Base-by-base conservation (phyloP, 2,113 vertebrate genomes). In the Sander lucioperca region DNA sequence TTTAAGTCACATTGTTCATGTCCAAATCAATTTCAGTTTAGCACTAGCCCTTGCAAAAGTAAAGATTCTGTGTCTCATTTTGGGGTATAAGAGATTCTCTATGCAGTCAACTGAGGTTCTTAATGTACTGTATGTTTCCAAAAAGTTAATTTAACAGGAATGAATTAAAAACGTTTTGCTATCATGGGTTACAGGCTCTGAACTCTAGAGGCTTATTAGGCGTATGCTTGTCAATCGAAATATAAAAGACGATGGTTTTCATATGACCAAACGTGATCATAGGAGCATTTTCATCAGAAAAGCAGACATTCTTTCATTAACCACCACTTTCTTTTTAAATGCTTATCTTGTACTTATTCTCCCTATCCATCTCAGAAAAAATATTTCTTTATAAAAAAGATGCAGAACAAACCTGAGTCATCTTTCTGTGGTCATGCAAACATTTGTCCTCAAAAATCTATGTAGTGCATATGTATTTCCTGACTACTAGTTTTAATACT, bases 1-100 rank as follows among this genome's bases (percentile, higher is more conserved):
- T 76, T 57, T 51, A 72, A 54, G 33, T 64, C 33, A 59, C 43
- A 43, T 48, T 18, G 7, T 54, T 39, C 25, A 65, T 9, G 1
- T 69, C 53, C 13, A 73, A 85, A 68, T 57, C 18, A 73, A 25
- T 64, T 80, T 83, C 8, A 36, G 23, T 83, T 73, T 12, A 51
- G 39, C 58, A 30, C 36, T n/a, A 27, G n/a, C 0, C 3, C 69
- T 19, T 25, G 76, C 54, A 21, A 67, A 64, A 47, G 8, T 6
- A 13, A 47, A 58, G 7, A 69, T 63, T 63, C 6, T 39, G 6
- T 50, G 59, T 65, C 56, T 15, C 21, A 64, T 69, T 63, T 70
- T 43, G 21, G 7, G 8, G 11, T 2, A 33, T 21, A 51, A 1
- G 2, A 23, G 18, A 54, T 48, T 48, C 3, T 53, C 3, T 61